Base-by-base conservation (phyloP, 2,113 vertebrate genomes). In the Chrysochloris asiatica region DNA sequence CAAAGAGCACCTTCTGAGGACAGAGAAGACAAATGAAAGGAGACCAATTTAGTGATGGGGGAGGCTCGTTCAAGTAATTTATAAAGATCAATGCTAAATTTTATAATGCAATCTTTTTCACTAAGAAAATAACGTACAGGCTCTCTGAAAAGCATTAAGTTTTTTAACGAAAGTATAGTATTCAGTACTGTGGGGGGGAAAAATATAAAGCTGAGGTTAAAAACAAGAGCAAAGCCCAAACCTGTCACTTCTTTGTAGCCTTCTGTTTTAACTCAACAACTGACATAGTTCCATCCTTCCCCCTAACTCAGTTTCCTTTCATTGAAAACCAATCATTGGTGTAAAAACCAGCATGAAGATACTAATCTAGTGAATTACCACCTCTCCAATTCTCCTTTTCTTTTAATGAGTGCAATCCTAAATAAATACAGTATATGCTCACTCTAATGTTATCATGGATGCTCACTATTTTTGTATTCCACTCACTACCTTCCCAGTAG, bases 81-180 rank as follows among this genome's bases (percentile, higher is more conserved):
- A n/a, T n/a, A 98, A 97, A 98, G 97, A 97, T 97, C 97, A 97
- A 88, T 89, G 94, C 97, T 97, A 97, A 97, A 95, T 69, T 96
- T 96, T 97, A 95, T 97, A 97, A 97, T 93, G 86, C 97, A 97
- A 96, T 95, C 96, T 92, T 91, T 97, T 97, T 90, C 83, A 94
- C 93, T 83, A 92, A 89, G 8, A 24, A 83, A 96, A 93, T 95
- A 94, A 95, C 95, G 97, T 97, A 96, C 87, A 92, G 47, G 94
- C 59, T 91, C 91, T 94, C 93, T 33, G 11, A 86, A 82, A 69
- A 95, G 93, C 81, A 36, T 93, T 97, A 92, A 93, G 78, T 94
- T 83, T 97, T 91, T 95, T 93, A 54, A 83, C 33, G 80, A 72
- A 93, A 96, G 92, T 24, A 85, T 12, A 72, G 76, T 61, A 28